A percentile compares a stretch with the other conserved stretches of the same genome.
Evolutionary conservation across 2,797 vertebrate species (phyloP).

Genomic region (Botia kubotai): DNA sequence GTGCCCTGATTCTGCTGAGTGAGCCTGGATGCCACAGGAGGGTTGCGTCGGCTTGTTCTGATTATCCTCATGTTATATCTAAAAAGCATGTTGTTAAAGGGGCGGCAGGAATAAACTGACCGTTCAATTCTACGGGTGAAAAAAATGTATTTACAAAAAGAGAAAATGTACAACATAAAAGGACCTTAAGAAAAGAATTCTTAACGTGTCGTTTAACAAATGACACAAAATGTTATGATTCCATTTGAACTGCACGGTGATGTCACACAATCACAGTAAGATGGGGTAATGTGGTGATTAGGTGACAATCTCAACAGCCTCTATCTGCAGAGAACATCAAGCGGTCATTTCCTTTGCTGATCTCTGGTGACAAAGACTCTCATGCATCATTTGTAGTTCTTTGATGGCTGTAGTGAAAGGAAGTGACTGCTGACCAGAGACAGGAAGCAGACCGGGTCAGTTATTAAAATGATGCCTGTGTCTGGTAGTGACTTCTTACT

Average conservation of each 20-base stretch:
- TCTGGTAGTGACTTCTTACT: not conserved
- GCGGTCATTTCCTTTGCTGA: constrained; percentile 12
- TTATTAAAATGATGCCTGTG: constrained; percentile 12
- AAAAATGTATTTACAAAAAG: too few relatives aligned
- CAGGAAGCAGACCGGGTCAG: constrained; percentile 46
- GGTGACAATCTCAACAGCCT: not conserved
- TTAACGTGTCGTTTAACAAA: too few relatives aligned
- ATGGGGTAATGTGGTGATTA: not conserved
- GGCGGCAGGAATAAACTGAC: too few relatives aligned
- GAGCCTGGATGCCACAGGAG: not conserved
- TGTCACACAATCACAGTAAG: too few relatives aligned
- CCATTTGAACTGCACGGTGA: too few relatives aligned
- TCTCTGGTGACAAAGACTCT: constrained; percentile 20
- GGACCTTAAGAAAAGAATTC: too few relatives aligned
- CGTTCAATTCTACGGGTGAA: too few relatives aligned
- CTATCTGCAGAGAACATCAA: not conserved
- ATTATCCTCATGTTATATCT: not conserved
- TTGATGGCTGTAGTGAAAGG: constrained; percentile 38
- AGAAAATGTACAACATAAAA: too few relatives aligned
- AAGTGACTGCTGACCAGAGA: constrained; percentile 37
- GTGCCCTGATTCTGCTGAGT: too few relatives aligned
- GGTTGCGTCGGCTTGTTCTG: not conserved
- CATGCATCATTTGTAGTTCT: constrained; percentile 52
- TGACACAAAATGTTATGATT: too few relatives aligned
- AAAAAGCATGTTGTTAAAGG: not conserved